Evolutionary conservation across 2,113 vertebrate species (phyloP), one percentile per base, ranked within the genome.

Genomic region (Jacana jacana): DNA sequence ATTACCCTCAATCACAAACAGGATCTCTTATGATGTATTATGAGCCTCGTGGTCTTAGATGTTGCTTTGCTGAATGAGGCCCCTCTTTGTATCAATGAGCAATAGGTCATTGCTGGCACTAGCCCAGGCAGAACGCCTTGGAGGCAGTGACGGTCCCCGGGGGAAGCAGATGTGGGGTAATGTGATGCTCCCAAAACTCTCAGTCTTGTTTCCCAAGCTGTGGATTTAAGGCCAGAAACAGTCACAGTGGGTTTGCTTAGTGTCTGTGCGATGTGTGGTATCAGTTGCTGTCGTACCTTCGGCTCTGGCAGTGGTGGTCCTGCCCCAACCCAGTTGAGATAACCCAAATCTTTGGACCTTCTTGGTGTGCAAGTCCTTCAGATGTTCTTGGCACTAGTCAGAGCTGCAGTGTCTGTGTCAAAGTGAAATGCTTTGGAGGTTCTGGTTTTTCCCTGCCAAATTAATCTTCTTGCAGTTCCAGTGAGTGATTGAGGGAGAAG

Each of bases 231-330:
- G 16, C 75, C 66, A 60, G 85, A 39, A 64, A 2, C 7, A 76
- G 0, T 23, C 19, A 0, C 5, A 20, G 17, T 31, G 69, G 18
- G 24, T 68, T 94, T 75, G 61, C 57, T 64, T 51, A 3, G 7
- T 65, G 61, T 35, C 51, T 22, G 1, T 1, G 0, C n/a, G 15
- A 5, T 3, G 9, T 24, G 58, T 55, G 58, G 17, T 14, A 5
- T 57, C 13, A 1, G 28, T 28, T 17, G 18, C 60, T 66, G 31
- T 5, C 10, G 35, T 25, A 12, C 16, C 60, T 76, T 35, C 14
- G 39, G 66, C 89, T 76, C 18, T 7, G 15, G 46, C 1, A 23
- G 70, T 23, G 73, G 13, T 78, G 60, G 20, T 42, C 25, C 44
- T 86, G 54, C 55, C 33, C 71, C 52, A 49, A 4, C 27, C 39